Evolutionary conservation across 2,113 vertebrate genomes (phyloP), one percentile per base, ranked within the genome.

Genomic region (Helogale parvula): DNA sequence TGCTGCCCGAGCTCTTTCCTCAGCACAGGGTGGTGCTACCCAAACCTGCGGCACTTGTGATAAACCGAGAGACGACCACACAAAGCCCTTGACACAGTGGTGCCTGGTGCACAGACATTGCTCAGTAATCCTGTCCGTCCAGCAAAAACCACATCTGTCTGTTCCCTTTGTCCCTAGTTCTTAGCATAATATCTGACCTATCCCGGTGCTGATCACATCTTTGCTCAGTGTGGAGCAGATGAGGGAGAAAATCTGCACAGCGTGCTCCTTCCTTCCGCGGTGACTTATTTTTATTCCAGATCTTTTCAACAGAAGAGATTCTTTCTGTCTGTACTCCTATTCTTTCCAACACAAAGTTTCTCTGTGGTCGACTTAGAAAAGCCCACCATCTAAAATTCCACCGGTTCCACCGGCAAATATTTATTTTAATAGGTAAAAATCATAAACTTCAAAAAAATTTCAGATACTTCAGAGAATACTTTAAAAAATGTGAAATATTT

Each of bases 371-470:
- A 84, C 79, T 9, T 47, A 88, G 25, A 82, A 69, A 54, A 79
- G 63, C 1, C 14, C 19, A 76, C 54, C n/a, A 7, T 41, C 33
- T 52, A 33, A 74, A 89, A 76, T 21, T 31, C 72, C 27, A 71
- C 41, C 33, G 35, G 31, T n/a, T 82, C 12, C 63, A 83, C 52
- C 50, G 54, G 86, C 2, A 76, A 47, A 90, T 50, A 60, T 23
- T 87, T 69, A 80, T 5, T 88, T 35, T 87, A 29, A 72, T 25
- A n/a, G 35, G 21, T 81, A 54, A 47, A 92, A 66, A 8, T 33
- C 11, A 79, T 31, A 71, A 85, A 89, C 79, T 47, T 54, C 41
- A 85, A 68, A 50, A 77, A 35, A 72, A 86, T 47, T 68, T 88
- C 52, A 60, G 72, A 74, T 60, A 45, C 29, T 52, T 66, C n/a